Base-by-base conservation (phyloP, 2,888 invertebrate genomes). In the Camponotus fellah region DNA sequence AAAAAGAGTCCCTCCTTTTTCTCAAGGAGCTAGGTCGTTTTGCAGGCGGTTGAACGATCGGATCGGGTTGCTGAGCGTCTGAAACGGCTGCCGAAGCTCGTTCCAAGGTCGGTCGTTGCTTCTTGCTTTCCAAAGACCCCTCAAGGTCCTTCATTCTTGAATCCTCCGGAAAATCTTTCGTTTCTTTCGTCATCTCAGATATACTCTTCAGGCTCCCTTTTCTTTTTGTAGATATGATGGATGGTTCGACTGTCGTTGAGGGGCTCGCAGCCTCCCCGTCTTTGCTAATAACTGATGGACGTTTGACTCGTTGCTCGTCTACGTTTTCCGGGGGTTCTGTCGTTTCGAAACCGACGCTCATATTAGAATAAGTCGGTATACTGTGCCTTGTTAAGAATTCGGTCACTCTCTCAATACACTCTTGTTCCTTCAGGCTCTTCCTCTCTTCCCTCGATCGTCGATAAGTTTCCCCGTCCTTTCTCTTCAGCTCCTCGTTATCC, bases 361-460 rank as follows among this genome's bases (percentile, higher is more conserved):
- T 2, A 0, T 85, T 82, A 0, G 87, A 10, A 17, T 87, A 90
- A 14, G 65, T 66, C 34, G 89, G 32, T 8, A 65, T 68, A 34
- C 90, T 84, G 83, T 91, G 92, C 71, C 88, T 92, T 32, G 84
- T 85, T 64, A 91, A 80, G 77, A 86, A 90, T 79, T 92, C 92
- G 32, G 85, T 92, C 43, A 91, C 89, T 37, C 91, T 90, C 46
- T 92, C 92, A 69, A 91, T 91, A 62, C 91, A 92, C 58, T 90
- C 90, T 6, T 92, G 91, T 96, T 97, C 88, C 37, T 82, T 86
- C 58, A 90, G 64, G n/a, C 85, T 85, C 69, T 89, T 92, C 58
- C 91, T 89, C 83, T 91, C 91, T 66, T 92, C 91, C 26, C 83
- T 86, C 43, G 86, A 86, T 46, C 87, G 87, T 21, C 76, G 82